phyloP scores from a whole-genome alignment of 2,888 invertebrate genomes.

The Drosophila atripex region DNA sequence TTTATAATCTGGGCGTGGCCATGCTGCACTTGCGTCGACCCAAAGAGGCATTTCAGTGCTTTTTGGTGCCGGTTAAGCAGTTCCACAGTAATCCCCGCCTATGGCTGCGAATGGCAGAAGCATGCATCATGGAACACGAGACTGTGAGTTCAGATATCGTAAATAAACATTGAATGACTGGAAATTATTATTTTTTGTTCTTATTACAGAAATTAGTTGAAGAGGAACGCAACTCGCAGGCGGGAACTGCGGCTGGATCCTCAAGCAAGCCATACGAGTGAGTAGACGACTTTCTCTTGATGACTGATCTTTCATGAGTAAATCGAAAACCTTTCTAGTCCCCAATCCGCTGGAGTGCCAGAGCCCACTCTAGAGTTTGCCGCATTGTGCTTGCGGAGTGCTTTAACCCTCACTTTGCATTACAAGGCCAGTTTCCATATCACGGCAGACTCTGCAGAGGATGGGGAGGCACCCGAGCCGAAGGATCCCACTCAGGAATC shows the following conservation, averaged over 20 bases:
- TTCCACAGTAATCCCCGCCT: constrained; percentile 94
- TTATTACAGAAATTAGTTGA: constrained; percentile 49
- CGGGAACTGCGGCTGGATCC: constrained; percentile 33
- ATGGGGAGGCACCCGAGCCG: constrained; percentile 51
- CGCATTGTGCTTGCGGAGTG: constrained; percentile 93
- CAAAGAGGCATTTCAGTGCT: constrained; percentile 94
- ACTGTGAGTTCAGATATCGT: constrained; percentile 77
- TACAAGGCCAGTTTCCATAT: constrained; percentile 66
- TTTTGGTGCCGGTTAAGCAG: constrained; percentile 92
- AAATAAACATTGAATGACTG: background rate
- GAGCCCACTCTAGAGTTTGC: constrained; percentile 95
- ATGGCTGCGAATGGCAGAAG: constrained; percentile 97
- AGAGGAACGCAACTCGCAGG: constrained; percentile 53
- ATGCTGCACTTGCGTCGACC: constrained; percentile 92
- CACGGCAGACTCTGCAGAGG: constrained; percentile 40
- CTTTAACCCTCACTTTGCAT: constrained; percentile 83
- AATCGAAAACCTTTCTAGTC: constrained; percentile 41
- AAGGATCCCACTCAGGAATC: constrained; percentile 52
- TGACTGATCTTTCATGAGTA: background rate
- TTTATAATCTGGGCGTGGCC: constrained; percentile 86
- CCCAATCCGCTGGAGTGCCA: constrained; percentile 92
- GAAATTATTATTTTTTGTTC: background rate
- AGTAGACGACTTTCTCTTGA: constrained; percentile 24
- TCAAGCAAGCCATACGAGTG: constrained; percentile 66
- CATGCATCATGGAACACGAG: constrained; percentile 90